These are phyloP conservation scores for Enteromius viviparus DNA, from an alignment of 2,797 vertebrate genomes.

Conservation along the genomic window DNA sequence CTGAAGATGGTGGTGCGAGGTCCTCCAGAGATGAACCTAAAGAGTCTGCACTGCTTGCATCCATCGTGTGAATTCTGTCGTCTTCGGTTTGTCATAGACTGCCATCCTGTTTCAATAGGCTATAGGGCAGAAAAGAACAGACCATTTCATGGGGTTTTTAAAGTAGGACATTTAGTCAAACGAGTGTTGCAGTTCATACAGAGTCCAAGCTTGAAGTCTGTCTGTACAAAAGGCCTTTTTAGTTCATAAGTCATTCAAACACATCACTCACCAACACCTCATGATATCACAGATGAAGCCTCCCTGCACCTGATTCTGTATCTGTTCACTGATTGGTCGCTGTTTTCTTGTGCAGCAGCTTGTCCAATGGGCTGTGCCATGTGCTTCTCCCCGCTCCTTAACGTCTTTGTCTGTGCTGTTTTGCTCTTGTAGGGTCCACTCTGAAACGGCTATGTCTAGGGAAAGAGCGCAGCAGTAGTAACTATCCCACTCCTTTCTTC, in stretches of 20 bases:
- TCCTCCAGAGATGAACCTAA: not conserved
- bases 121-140: not conserved
- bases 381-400: slow-evolving; percentile 83
- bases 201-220: slow-evolving; percentile 2
- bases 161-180: not conserved
- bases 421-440: slow-evolving; percentile 89
- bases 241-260: slow-evolving; percentile 58
- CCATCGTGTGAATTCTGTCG: not conserved
- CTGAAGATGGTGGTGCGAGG: not conserved
- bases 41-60: not conserved
- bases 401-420: slow-evolving; percentile 81
- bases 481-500: slow-evolving; percentile 75
- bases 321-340: slow-evolving; percentile 74
- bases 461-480: slow-evolving; percentile 98
- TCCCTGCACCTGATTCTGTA: slow-evolving; percentile 70
- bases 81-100: not conserved
- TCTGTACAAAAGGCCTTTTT: not conserved
- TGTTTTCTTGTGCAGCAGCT: slow-evolving; percentile 56
- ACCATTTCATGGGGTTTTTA: not conserved
- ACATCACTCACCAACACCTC: slow-evolving; percentile 57
- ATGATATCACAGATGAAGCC: slow-evolving; percentile 78
- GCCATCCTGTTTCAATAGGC: not conserved
- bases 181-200: not conserved
- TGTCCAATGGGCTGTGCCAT: slow-evolving; percentile 72
- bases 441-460: slow-evolving; percentile 98